These are phyloP conservation scores for Borostomias antarcticus DNA, from an alignment of 2,797 vertebrate species.

Conservation along the genomic window DNA sequence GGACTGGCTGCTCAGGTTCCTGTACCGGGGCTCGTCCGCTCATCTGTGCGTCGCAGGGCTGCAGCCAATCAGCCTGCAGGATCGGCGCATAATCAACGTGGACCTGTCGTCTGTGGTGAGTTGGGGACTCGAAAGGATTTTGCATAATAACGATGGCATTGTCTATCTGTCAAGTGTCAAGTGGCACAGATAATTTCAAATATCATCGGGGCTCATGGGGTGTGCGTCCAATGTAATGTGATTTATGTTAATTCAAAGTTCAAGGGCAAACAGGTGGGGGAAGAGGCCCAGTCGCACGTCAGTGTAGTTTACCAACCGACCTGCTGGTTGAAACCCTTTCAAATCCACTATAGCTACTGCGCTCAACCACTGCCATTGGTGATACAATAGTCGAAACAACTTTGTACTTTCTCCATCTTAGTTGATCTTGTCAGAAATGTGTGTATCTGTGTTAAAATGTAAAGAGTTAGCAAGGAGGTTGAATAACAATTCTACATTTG, in stretches of 20 bases:
- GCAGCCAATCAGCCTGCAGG: slow-evolving; percentile 84
- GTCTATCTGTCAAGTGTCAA: background rate
- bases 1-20: slow-evolving; percentile 93
- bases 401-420: background rate
- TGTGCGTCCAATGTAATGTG: background rate
- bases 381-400: background rate
- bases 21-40: slow-evolving; percentile 91
- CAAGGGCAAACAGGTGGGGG: background rate
- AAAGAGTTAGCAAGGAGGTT: too few species aligned
- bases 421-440: too few species aligned
- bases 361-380: too few species aligned
- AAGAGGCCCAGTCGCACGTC: background rate
- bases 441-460: too few species aligned
- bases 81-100: slow-evolving; percentile 89
- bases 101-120: slow-evolving; percentile 94
- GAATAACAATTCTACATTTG: background rate
- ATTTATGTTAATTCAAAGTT: background rate
- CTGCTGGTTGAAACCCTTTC: background rate
- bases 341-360: too few species aligned
- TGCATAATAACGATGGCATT: background rate
- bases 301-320: background rate
- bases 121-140: slow-evolving; percentile 35
- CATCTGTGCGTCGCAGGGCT: slow-evolving; percentile 90
- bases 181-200: background rate
- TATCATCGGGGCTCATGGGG: background rate